phyloP scores from a whole-genome alignment of 2,888 invertebrate genomes.

The Neria commutata region DNA sequence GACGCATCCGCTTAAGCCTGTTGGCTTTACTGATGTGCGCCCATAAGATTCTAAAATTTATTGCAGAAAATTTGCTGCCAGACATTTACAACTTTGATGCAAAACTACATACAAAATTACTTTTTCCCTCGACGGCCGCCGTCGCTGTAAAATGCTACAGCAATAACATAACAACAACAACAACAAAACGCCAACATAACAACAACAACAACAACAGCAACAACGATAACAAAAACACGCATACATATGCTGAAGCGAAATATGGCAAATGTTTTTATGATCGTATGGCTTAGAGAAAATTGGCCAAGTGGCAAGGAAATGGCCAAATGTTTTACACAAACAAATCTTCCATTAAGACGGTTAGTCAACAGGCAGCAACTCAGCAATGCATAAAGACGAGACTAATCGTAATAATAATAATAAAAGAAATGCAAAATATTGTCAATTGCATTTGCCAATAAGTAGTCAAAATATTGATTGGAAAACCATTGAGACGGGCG shows the following conservation, averaged over 20 bases:
- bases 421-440: too few relatives aligned
- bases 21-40: neutral
- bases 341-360: too few relatives aligned
- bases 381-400: too few relatives aligned
- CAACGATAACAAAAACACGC: neutral
- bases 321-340: neutral
- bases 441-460: too few relatives aligned
- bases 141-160: too few relatives aligned
- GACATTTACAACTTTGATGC: slow-evolving; percentile 56
- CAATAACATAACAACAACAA: too few relatives aligned
- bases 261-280: too few relatives aligned
- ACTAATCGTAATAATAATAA: too few relatives aligned
- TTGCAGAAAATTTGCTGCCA: slow-evolving; percentile 43
- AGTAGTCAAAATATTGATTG: too few relatives aligned
- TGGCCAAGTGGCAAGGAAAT: neutral
- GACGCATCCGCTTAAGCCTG: neutral
- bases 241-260: too few relatives aligned
- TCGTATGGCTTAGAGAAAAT: neutral
- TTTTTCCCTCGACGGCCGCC: neutral
- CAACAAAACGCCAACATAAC: slow-evolving; percentile 7
- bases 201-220: slow-evolving; percentile 8
- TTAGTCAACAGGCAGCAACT: too few relatives aligned
- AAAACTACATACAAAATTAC: slow-evolving; percentile 19
- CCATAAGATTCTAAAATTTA: slow-evolving; percentile 46
- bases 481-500: too few relatives aligned